Evolutionary conservation across 2,888 invertebrate genomes (phyloP), one percentile per base, ranked within the genome.

Genomic region (Xestia ashworthii): DNA sequence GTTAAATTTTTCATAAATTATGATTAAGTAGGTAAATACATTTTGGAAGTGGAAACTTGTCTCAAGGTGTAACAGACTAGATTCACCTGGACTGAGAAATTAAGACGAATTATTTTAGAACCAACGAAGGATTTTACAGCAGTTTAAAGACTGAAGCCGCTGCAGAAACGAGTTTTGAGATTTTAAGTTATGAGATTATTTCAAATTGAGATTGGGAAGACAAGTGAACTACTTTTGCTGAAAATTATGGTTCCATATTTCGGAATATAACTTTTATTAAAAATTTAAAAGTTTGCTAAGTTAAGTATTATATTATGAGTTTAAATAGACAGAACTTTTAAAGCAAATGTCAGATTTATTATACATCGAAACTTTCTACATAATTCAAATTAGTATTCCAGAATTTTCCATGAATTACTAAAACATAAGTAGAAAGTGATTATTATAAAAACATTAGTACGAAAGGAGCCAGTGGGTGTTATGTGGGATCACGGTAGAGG

Each of bases 1-100:
- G 75, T 71, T 80, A 78, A 76, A 50, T 74, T 80, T 77, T 75
- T 75, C 58, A 12, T 76, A n/a, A 66, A 69, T 32, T 19, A 50
- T 62, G 46, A 68, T 70, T 76, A 50, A 65, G 32, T 76, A 50
- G 62, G 32, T 64, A 12, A 50, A 41, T 32, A 70, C 38, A 60
- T 64, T 64, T 75, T 58, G 32, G 19, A 74, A 64, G 50, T n/a
- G 41, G n/a, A 65, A 68, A 65, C 50, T 73, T 70, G 53, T 68
- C 44, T 64, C n/a, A 44, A 6, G n/a, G 53, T 14, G 38, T 62
- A 38, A 58, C 69, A 53, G 71, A 82, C 50, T 64, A 16, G 70
- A 70, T 65, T 73, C 58, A 46, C 48, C 55, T 68, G 48, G 16
- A 69, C 60, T 55, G 9, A n/a, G 32, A 64, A 72, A 46, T 71